phyloP scores from a whole-genome alignment of 2,888 invertebrate species.

The Ichneumoninae sp. region DNA sequence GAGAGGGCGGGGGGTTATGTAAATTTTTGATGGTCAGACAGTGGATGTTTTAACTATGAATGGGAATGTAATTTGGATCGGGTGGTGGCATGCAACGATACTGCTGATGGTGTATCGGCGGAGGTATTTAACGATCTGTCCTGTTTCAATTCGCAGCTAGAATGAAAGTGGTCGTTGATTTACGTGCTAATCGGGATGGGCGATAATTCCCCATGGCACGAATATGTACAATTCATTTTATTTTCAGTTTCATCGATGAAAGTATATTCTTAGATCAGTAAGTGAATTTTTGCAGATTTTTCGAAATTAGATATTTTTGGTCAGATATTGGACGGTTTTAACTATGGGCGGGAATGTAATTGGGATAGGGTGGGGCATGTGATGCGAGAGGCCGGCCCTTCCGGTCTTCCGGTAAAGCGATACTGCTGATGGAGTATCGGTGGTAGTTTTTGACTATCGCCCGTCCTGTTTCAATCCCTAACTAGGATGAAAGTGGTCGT shows the following conservation, averaged over 20 bases:
- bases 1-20: conserved; percentile 43
- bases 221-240: neutral
- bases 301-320: too few species aligned
- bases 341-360: conserved; percentile 23
- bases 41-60: neutral
- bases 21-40: conserved; percentile 40
- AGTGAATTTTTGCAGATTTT: neutral
- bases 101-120: neutral
- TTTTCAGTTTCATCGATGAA: neutral
- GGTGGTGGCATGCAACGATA: conserved; percentile 12
- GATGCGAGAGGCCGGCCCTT: conserved; percentile 20
- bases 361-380: conserved; percentile 32
- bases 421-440: neutral
- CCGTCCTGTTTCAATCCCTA: neutral
- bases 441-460: neutral
- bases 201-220: neutral
- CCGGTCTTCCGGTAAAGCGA: neutral
- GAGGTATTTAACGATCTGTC: neutral
- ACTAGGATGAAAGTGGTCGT: neutral
- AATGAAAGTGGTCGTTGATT: neutral
- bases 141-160: neutral
- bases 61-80: conserved; percentile 41
- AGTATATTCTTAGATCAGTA: neutral
- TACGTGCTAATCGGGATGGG: neutral
- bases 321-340: neutral